A percentile compares a stretch with the other conserved stretches of the same genome.
Conservation (phyloP, 2,888 invertebrate species). For the Acleris cristana region DNA sequence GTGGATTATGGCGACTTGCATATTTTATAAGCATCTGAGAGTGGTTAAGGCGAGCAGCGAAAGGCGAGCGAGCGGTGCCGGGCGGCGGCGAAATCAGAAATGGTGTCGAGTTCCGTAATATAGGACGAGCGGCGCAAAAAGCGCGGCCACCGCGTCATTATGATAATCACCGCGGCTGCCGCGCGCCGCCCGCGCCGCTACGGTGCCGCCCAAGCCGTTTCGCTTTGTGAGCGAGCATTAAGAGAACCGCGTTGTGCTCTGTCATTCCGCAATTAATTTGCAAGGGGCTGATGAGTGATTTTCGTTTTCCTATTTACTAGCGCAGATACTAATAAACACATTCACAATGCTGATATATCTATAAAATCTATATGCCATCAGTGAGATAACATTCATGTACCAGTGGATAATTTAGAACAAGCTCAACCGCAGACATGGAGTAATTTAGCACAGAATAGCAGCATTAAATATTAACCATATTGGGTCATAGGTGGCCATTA, state of each 20-base stretch:
- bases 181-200: constrained; percentile 54
- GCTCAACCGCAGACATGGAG: constrained; percentile 71
- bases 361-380: constrained; percentile 39
- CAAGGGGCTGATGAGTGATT: constrained; percentile 66
- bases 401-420: constrained; percentile 68
- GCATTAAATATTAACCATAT: constrained; percentile 80
- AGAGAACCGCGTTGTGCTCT: constrained; percentile 77
- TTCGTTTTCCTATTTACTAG: constrained; percentile 48
- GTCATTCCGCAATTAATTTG: constrained; percentile 81
- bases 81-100: constrained; percentile 49
- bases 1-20: constrained; percentile 81
- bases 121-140: constrained; percentile 76
- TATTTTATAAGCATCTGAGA: constrained; percentile 78
- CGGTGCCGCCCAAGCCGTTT: constrained; percentile 76
- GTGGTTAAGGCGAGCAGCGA: constrained; percentile 65
- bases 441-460: constrained; percentile 74
- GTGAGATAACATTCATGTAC: constrained; percentile 60
- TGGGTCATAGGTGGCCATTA: constrained; percentile 76
- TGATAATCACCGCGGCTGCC: constrained; percentile 80
- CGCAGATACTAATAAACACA: constrained; percentile 17
- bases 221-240: constrained; percentile 81
- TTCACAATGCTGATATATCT: neutral
- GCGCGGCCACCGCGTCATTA: constrained; percentile 81
- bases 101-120: constrained; percentile 75
- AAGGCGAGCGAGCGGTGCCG: constrained; percentile 50